Evolutionary conservation across 2,797 vertebrate species (phyloP).

Genomic region (Ptychadena robeensis): DNA sequence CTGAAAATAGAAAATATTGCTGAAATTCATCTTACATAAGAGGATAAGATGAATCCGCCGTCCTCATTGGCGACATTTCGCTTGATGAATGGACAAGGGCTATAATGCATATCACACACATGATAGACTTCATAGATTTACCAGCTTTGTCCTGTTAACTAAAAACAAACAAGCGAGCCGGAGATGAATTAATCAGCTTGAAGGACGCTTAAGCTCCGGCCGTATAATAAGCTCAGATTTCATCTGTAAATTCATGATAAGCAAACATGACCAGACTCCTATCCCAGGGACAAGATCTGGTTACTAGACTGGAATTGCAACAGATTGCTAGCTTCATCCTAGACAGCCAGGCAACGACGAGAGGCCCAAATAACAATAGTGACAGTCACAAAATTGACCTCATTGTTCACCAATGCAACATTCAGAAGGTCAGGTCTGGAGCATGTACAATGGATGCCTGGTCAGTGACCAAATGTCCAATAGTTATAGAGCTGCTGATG

Average conservation of each 20-base stretch:
- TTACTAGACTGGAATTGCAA: not conserved
- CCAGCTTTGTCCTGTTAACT: not conserved
- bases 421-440: too few species aligned
- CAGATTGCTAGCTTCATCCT: not conserved
- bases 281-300: not conserved
- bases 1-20: conserved; percentile 1
- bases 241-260: not conserved
- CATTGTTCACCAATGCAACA: too few species aligned
- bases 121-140: not conserved
- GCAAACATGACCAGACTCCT: not conserved
- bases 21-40: not conserved
- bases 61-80: conserved; percentile 4
- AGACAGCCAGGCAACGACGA: too few species aligned
- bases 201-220: not conserved
- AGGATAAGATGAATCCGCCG: conserved; percentile 2
- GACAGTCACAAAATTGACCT: too few species aligned
- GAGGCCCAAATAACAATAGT: too few species aligned
- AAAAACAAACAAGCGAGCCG: not conserved
- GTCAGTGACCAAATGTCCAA: too few species aligned
- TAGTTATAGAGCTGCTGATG: too few species aligned
- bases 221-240: not conserved
- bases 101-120: not conserved
- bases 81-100: conserved; percentile 2
- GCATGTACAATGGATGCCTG: too few species aligned
- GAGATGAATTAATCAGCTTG: not conserved